Base-by-base conservation (phyloP, 1,140 invertebrate species). In the Oedothorax gibbosus region DNA sequence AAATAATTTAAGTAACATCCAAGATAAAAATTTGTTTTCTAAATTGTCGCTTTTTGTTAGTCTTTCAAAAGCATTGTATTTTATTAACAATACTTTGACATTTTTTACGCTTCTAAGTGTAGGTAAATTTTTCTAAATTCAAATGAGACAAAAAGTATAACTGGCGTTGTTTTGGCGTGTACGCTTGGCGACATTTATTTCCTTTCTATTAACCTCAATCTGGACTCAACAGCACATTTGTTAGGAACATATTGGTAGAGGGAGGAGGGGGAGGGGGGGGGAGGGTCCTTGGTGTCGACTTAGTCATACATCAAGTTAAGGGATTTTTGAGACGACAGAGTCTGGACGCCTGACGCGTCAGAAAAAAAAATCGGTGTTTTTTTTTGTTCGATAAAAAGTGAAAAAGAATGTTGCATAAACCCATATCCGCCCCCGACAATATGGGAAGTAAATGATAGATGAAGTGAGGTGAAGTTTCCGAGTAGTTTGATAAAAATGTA, bases 261-360 rank as follows among this genome's bases (percentile, higher is more conserved):
- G 53, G 49, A 56, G n/a, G 18, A 14, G 18, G 49, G 69, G n/a
- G 18, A 14, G 18, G 11, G 51, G 50, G 64, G 35, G 35, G 5
- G 62, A 53, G 62, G 60, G 71, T 49, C 20, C 62, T 68, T 54
- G 21, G 71, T 84, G 60, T 76, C 81, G 81, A 54, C 81, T 84
- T 84, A 76, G 71, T 76, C 62, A 84, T 84, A 84, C 71, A 84
- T 84, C 81, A 84, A 66, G 21, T 64, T 12, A 82, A 73, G 56
- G 15, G 76, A 68, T 35, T 78, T 62, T 60, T 64, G 64, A 65
- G 14, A 50, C 80, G 51, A 8, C 49, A 75, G 57, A 83, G 51
- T 3, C 21, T 12, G 14, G 49, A 60, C 73, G 56, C 57, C n/a
- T 49, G 54, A 49, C 0, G 77, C 51, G 77, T 68, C 65, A 51